A percentile compares a stretch with the other conserved stretches of the same genome.
Evolutionary conservation across 2,888 invertebrate genomes (phyloP).

Genomic region (Timandra comae): DNA sequence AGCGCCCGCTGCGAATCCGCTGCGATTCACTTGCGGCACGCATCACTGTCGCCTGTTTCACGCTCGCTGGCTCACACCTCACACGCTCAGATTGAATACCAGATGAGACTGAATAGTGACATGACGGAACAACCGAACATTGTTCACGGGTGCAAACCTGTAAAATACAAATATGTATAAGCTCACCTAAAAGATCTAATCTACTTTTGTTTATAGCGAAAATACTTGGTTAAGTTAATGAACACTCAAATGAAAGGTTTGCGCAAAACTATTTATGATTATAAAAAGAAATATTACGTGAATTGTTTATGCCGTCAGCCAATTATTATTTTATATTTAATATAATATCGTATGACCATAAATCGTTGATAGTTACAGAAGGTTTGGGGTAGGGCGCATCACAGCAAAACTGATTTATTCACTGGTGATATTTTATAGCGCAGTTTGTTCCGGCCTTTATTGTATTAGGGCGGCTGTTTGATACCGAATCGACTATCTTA

Average conservation of each 20-base stretch:
- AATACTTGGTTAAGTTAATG: no score
- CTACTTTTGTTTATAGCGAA: no score
- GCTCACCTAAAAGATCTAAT: no score
- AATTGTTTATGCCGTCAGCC: slow-evolving; percentile 31
- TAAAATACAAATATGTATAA: no score
- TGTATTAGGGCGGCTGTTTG: slow-evolving; percentile 79
- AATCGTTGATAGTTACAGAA: slow-evolving; percentile 57
- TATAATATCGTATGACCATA: slow-evolving; percentile 63
- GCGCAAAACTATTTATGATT: no score
- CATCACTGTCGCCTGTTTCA: slow-evolving; percentile 35
- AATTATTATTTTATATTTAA: slow-evolving; percentile 69
- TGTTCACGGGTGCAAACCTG: no score
- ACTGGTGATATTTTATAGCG: slow-evolving; percentile 81
- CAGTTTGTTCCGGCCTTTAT: slow-evolving; percentile 81
- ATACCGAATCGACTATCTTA: slow-evolving; percentile 32
- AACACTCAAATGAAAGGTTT: no score
- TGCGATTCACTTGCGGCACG: slow-evolving; percentile 7
- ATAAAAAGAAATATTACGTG: no score
- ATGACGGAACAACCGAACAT: no score
- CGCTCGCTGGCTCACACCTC: slow-evolving; percentile 48
- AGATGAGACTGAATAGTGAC: no score
- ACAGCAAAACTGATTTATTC: slow-evolving; percentile 78
- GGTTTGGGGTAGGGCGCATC: slow-evolving; percentile 55
- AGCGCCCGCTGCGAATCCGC: slow-evolving; percentile 7
- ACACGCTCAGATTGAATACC: slow-evolving; percentile 9